Percentiles rank a stretch among this genome's conserved stretches.
These are phyloP conservation scores for Lacerta agilis DNA, from an alignment of 2,797 vertebrate species.

Conservation along the genomic window DNA sequence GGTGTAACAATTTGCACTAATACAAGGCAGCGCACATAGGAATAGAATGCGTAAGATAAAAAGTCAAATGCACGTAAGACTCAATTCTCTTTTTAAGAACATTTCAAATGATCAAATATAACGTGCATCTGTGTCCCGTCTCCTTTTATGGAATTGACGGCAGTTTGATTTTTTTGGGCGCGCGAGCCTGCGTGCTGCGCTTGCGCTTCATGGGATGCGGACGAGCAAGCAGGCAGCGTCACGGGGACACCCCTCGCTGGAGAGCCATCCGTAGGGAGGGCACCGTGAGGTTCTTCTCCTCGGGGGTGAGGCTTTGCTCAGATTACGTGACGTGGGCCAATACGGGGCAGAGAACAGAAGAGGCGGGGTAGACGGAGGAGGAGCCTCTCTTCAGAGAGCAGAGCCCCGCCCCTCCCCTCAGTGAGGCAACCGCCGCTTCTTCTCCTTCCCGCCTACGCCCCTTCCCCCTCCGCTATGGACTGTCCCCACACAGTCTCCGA, in stretches of 20 bases:
- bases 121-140: neutral
- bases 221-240: neutral
- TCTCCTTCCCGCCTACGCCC: neutral
- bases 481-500: neutral
- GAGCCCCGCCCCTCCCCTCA: too few species aligned
- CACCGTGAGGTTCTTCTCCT: neutral
- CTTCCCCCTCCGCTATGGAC: neutral
- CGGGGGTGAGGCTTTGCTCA: neutral
- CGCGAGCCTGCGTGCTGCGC: neutral
- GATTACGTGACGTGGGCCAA: neutral
- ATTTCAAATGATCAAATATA: neutral
- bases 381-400: neutral
- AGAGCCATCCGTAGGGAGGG: neutral
- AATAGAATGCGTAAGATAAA: too few species aligned
- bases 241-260: neutral
- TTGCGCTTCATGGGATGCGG: neutral
- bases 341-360: neutral
- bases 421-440: neutral
- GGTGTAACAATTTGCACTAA: too few species aligned
- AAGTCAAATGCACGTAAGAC: neutral
- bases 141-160: neutral
- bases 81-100: neutral
- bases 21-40: too few species aligned
- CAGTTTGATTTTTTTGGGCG: neutral
- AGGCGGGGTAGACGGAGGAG: neutral